These are phyloP conservation scores for Poecilia wingei DNA, from an alignment of 2,797 vertebrate genomes.

Conservation along the genomic window DNA sequence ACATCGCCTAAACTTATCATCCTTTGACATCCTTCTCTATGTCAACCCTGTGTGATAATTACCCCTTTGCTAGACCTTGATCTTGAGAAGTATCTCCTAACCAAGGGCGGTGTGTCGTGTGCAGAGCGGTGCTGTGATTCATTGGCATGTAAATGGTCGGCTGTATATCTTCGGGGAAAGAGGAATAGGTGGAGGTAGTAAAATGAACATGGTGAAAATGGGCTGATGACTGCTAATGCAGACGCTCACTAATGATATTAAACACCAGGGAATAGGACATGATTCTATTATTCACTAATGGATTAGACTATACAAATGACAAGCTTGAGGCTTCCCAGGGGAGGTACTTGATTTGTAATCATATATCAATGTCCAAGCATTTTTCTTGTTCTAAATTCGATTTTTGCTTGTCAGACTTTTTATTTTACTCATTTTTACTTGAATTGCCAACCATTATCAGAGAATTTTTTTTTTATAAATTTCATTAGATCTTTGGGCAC, in stretches of 20 bases:
- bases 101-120: conserved; percentile 66
- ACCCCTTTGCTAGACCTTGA: conserved; percentile 67
- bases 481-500: not conserved
- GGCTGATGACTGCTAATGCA: conserved; percentile 63
- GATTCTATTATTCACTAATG: conserved; percentile 48
- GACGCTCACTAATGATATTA: conserved; percentile 48
- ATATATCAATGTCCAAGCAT: not conserved
- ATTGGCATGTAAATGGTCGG: conserved; percentile 59
- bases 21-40: conserved; percentile 43
- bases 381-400: not conserved
- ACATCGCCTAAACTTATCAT: conserved; percentile 53
- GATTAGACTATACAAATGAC: conserved; percentile 39
- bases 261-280: conserved; percentile 41
- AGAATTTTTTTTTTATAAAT: not conserved
- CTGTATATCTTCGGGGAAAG: conserved; percentile 59
- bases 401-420: not conserved
- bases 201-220: conserved; percentile 52
- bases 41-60: conserved; percentile 68
- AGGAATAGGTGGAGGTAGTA: conserved; percentile 54
- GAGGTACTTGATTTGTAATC: not conserved
- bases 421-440: not conserved
- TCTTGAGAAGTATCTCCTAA: conserved; percentile 66
- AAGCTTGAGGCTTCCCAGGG: conserved; percentile 15
- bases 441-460: not conserved
- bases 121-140: conserved; percentile 65